These are phyloP conservation scores for Flabesymbios commensalis DNA, from an alignment of 2,888 invertebrate genomes.

Conservation along the genomic window DNA sequence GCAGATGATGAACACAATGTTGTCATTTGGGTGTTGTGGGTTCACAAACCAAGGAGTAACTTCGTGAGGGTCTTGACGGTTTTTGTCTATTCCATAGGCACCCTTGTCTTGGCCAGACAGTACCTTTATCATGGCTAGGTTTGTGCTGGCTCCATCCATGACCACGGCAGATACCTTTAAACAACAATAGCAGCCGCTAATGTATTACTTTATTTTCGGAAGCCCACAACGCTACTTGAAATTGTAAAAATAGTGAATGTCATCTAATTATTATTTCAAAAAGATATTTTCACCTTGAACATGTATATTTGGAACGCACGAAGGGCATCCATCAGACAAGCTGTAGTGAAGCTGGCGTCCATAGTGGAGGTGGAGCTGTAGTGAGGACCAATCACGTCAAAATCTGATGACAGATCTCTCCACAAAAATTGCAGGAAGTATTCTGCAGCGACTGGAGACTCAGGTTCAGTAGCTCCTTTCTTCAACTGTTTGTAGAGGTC, in stretches of 20 bases:
- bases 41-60: neutral
- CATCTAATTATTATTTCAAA: too few species aligned
- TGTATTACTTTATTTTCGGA: too few species aligned
- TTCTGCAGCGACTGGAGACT: neutral
- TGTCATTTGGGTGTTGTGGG: neutral
- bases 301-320: neutral
- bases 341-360: neutral
- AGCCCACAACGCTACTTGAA: too few species aligned
- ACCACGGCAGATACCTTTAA: neutral
- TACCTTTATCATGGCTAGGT: neutral
- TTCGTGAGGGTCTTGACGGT: neutral
- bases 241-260: too few species aligned
- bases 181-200: neutral
- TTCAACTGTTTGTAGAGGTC: neutral
- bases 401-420: neutral
- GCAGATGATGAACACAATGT: neutral
- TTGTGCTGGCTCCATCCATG: neutral
- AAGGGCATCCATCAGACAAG: neutral
- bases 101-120: neutral
- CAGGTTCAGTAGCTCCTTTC: neutral
- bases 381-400: slow-evolving; percentile 1
- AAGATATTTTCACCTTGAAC: neutral
- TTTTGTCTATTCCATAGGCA: neutral
- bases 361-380: neutral
- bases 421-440: neutral